These are phyloP conservation scores for Pocillopora verrucosa DNA, from an alignment of 64 coral and sea anemone genomes.

Conservation along the genomic window DNA sequence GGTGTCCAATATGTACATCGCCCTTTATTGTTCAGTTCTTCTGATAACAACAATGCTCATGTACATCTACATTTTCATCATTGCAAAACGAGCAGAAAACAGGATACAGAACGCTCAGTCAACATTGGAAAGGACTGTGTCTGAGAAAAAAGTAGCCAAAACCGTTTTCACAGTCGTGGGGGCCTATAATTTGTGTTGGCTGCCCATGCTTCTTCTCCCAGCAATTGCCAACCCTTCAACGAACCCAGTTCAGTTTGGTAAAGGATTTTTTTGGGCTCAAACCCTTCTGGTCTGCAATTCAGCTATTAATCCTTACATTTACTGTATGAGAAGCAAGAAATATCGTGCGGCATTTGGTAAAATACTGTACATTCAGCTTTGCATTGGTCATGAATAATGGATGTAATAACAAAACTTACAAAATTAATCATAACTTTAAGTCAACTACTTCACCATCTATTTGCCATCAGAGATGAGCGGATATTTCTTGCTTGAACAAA, in stretches of 20 bases:
- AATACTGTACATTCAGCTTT: background rate
- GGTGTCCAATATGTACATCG: background rate
- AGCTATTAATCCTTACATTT: conserved; percentile 27
- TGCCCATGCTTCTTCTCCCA: background rate
- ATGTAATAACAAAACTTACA: too few relatives aligned
- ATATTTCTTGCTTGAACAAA: too few relatives aligned
- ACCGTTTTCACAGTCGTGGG: conserved; percentile 25
- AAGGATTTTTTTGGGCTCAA: background rate
- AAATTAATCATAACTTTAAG: too few relatives aligned
- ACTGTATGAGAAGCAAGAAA: conserved; percentile 23
- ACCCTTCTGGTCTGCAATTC: background rate
- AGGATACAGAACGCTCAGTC: background rate
- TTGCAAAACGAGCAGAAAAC: conserved; percentile 19
- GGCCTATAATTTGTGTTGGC: conserved; percentile 2
- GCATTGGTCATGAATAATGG: too few relatives aligned
- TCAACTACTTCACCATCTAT: too few relatives aligned
- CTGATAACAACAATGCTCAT: background rate
- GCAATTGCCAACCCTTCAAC: background rate
- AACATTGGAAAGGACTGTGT: background rate
- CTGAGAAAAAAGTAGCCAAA: conserved; percentile 20
- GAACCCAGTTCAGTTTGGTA: background rate
- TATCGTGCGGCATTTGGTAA: background rate
- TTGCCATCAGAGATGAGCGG: too few relatives aligned
- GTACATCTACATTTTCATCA: conserved; percentile 33
- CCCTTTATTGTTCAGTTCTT: background rate